Evolutionary conservation across 2,113 vertebrate species (phyloP).

Genomic region (Stomatorhinus ivindoensis): DNA sequence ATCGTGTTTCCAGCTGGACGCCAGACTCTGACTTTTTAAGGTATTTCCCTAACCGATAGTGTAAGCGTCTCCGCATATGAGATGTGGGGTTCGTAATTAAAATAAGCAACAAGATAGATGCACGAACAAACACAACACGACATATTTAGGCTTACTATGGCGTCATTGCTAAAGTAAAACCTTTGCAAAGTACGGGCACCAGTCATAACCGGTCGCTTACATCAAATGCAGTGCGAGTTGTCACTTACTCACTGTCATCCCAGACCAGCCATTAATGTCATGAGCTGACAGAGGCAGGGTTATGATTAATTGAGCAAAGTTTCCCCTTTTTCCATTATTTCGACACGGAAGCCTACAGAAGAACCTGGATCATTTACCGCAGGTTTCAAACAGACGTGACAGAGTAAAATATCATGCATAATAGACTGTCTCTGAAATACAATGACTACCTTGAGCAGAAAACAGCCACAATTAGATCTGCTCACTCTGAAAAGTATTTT

Average conservation of each 20-base stretch:
- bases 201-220: neutral
- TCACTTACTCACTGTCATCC: neutral
- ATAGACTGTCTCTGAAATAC: neutral
- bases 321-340: neutral
- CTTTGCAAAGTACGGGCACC: neutral
- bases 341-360: neutral
- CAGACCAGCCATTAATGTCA: neutral
- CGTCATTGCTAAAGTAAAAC: neutral
- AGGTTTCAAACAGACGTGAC: neutral
- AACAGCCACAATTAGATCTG: neutral
- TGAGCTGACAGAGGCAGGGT: neutral
- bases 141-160: neutral
- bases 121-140: neutral
- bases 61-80: neutral
- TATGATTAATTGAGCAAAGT: slow-evolving; percentile 13
- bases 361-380: neutral
- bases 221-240: neutral
- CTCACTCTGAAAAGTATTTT: neutral
- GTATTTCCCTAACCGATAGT: neutral
- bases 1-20: neutral
- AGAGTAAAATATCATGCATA: neutral
- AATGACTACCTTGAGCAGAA: neutral
- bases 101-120: neutral
- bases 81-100: neutral
- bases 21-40: neutral